Evolutionary conservation across 2,113 vertebrate genomes (phyloP), one percentile per base, ranked within the genome.

Genomic region (Phaethon lepturus): DNA sequence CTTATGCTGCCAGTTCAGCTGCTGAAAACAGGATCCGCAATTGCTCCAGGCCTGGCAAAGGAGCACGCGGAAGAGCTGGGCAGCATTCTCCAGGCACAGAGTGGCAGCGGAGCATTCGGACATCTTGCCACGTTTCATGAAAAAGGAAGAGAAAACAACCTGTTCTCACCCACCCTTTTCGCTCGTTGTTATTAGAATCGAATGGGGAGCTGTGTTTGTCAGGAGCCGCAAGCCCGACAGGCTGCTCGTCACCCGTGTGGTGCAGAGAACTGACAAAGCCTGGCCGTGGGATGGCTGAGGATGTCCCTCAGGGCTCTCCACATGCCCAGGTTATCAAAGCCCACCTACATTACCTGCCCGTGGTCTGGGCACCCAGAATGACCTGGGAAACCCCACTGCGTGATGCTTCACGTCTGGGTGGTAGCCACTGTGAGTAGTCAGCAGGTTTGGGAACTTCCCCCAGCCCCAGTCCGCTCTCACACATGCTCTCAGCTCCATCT

Each of bases 21-120:
- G 58, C 92, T 63, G 15, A 76, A 95, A 96, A 95, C 45, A 73
- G 84, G 91, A 79, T 24, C 78, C 88, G 82, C 64, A 9, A n/a
- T 77, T 53, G 77, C 89, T 90, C 40, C 89, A 56, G 92, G 93
- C 87, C 88, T 59, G 86, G 86, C 79, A 78, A 69, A 69, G n/a
- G 20, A 73, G 66, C 77, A 28, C 7, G 1, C 1, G 2, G 53
- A 81, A 91, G 69, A 82, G 56, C 67, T 56, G 79, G 60, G 90
- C 76, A 95, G 33, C 13, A 3, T 11, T 40, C 44, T 76, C n/a
- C 33, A 9, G 3, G 13, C 44, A 38, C 8, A 24, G 68, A 88
- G 31, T 24, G 47, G 63, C 42, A 49, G 55, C 0, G 0, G 50
- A 89, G n/a, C 16, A 2, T 74, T 93, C 38, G 84, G 79, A 86